Evolutionary conservation across 2,797 vertebrate species (phyloP), one percentile per base, ranked within the genome.

Genomic region (Rousettus madagascariensis): DNA sequence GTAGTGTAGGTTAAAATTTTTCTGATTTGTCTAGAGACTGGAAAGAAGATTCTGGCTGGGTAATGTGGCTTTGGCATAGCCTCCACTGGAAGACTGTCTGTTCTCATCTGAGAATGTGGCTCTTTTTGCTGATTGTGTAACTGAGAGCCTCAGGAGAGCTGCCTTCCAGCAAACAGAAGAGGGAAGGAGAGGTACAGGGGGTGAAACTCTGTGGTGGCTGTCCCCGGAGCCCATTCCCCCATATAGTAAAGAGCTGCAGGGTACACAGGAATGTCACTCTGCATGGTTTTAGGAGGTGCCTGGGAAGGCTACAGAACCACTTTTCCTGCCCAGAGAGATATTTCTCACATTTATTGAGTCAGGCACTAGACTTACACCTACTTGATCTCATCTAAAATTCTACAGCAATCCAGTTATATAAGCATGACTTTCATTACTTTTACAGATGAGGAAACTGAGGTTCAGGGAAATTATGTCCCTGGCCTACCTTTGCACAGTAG

Each of bases 1-100:
- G 99, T 77, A 17, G 0, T 0, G 28, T 24, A n/a, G 51, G 30
- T 33, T 26, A 66, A 38, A 24, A 9, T 10, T 89, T 94, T 89
- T 71, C 28, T 65, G 33, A 5, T 41, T 53, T 79, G 12, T 75
- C 22, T 59, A 20, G 11, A 10, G 38, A 0, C 49, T 90, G 49
- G 17, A 61, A 68, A 65, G 33, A 83, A 55, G 24, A 5, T 66
- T 87, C 59, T 7, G 2, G 28, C 51, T 36, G 43, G 74, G 72
- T 7, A 57, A 10, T 55, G 61, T 28, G 3, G 26, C 16, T 41
- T 38, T 78, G 49, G 9, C 11, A 75, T 83, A 93, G 55, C 41
- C 4, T 24, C 0, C 33, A 41, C 9, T 24, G 53, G 75, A 72
- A n/a, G 36, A 43, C 33, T 38, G 5, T 20, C 17, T 5, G 8